Percentiles rank a stretch among this genome's conserved stretches.
These are phyloP conservation scores for Panurus biarmicus DNA, from an alignment of 2,113 vertebrate species.

Conservation along the genomic window DNA sequence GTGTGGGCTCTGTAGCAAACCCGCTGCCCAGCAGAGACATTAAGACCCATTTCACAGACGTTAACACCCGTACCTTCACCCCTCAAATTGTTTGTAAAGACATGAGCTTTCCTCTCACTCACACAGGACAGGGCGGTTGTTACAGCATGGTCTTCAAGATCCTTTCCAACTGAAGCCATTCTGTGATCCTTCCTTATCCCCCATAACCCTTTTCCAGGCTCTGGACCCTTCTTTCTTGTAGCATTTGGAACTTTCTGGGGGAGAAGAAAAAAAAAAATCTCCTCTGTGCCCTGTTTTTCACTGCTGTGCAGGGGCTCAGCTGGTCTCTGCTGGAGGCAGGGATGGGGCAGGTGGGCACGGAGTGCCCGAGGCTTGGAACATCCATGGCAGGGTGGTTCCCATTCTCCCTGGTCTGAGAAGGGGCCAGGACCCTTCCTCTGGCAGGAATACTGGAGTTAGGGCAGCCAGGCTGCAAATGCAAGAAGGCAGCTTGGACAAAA, in stretches of 20 bases:
- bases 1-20: not conserved
- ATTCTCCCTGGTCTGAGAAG: accelerated
- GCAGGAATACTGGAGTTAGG: accelerated
- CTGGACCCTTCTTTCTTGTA: accelerated
- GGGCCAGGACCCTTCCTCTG: not conserved
- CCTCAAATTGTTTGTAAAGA: not conserved
- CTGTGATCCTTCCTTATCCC: accelerated
- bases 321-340: not conserved
- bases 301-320: not conserved
- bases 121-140: not conserved
- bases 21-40: not conserved
- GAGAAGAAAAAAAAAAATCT: not conserved
- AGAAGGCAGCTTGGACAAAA: not conserved
- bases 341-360: accelerated
- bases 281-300: not conserved
- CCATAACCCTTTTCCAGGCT: accelerated
- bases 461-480: not conserved
- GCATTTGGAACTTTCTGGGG: accelerated
- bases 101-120: not conserved
- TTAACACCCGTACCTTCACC: not conserved
- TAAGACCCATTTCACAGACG: accelerated
- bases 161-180: not conserved
- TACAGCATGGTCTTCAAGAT: not conserved
- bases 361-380: accelerated
- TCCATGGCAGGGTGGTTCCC: accelerated